These are phyloP conservation scores for Epicampocera succincta DNA, from an alignment of 2,888 invertebrate genomes.

Conservation along the genomic window DNA sequence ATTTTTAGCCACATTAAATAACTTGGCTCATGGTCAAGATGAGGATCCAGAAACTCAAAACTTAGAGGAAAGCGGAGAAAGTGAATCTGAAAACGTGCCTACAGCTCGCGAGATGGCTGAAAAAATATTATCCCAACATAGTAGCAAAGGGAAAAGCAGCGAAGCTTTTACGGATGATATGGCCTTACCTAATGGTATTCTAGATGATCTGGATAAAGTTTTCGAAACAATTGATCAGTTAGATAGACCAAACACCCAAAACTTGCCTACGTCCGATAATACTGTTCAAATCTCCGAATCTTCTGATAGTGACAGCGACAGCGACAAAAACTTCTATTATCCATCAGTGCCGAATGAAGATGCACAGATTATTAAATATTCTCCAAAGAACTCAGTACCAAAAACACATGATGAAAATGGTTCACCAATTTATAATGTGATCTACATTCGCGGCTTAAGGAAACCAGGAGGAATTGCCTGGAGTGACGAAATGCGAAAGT, in stretches of 20 bases:
- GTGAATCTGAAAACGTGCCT: conserved; percentile 72
- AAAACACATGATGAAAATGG: conserved; percentile 29
- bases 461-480: conserved; percentile 75
- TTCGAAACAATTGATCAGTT: conserved; percentile 72
- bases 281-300: conserved; percentile 57
- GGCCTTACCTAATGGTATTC: conserved; percentile 69
- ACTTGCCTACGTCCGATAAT: conserved; percentile 29
- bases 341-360: conserved; percentile 42
- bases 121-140: conserved; percentile 71
- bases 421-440: conserved; percentile 64
- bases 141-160: background rate
- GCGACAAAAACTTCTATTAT: conserved; percentile 31
- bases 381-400: background rate
- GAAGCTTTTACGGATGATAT: conserved; percentile 14
- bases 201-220: conserved; percentile 68
- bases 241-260: conserved; percentile 20
- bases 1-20: conserved; percentile 74
- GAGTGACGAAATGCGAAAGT: conserved; percentile 84
- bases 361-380: conserved; percentile 40
- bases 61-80: conserved; percentile 70
- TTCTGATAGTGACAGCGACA: conserved; percentile 52
- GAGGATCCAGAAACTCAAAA: background rate
- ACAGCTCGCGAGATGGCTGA: conserved; percentile 79
- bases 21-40: conserved; percentile 71
- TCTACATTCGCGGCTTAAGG: conserved; percentile 67